Base-by-base conservation (phyloP, 2,797 vertebrate genomes). In the Anolis apletophallus region DNA sequence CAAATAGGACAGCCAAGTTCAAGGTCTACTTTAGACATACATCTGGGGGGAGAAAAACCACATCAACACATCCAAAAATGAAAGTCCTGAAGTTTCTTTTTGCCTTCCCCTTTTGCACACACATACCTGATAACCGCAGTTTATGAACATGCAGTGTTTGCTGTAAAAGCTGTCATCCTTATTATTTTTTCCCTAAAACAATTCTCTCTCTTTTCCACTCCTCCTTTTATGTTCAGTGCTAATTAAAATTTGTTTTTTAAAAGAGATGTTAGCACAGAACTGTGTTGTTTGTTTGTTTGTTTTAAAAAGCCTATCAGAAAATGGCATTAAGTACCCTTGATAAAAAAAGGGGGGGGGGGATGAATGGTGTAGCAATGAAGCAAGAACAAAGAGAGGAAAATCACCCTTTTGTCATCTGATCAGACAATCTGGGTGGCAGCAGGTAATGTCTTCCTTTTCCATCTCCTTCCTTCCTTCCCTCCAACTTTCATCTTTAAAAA, bases 161-260 rank as follows among this genome's bases (percentile, higher is more conserved):
- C 14, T 32, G 73, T 61, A 71, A 23, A 17, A n/a, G 26, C 72
- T 67, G 16, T 29, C 13, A 36, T 29, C 59, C 21, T 34, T 36
- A 12, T 1, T 59, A 13, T 73, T n/a, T 55, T 59, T n/a, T 61
- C 57, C 23, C 59, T 36, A 68, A 94, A 91, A 90, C 91, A 77
- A 0, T 2, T 7, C 61, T 64, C 8, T 17, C 19, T 11, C 8
- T n/a, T 52, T 16, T 55, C 12, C 12, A 50, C n/a, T 32, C 1
- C n/a, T 32, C 1, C 12, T 71, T 50, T 67, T 52, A 54, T 67
- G 67, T 23, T 71, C 74, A 40, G 16, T 12, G 34, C n/a, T 52
- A 32, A 46, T 57, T 32, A 69, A 21, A 32, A 84, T 12, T 4
- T 21, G 10, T 46, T 68, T 26, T 79, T 69, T 8, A 17, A 16